These are phyloP conservation scores for Myocastor coypus DNA, from an alignment of 2,113 vertebrate genomes.

Conservation along the genomic window DNA sequence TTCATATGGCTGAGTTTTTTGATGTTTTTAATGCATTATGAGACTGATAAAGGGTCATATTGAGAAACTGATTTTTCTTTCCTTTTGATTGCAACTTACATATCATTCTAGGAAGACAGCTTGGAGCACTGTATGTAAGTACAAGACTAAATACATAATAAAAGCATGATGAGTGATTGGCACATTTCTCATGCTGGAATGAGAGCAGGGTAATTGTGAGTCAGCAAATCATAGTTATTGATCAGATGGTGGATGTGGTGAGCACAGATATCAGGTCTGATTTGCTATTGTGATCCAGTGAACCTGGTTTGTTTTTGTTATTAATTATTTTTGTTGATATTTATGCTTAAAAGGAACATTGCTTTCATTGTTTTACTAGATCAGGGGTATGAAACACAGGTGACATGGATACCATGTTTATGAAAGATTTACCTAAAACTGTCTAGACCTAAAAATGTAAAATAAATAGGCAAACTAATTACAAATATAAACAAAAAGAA, in stretches of 20 bases:
- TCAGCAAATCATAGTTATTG: constrained; percentile 51
- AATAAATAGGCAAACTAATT: not conserved
- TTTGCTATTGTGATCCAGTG: not conserved
- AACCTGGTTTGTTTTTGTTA: not conserved
- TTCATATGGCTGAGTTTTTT: not conserved
- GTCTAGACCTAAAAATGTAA: not conserved
- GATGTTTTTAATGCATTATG: not conserved
- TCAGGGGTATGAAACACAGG: not conserved
- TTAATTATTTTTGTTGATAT: constrained; percentile 33
- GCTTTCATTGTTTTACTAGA: not conserved
- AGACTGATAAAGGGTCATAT: not conserved
- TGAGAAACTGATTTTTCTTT: not conserved
- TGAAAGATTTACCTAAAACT: not conserved
- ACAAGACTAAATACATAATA: constrained; percentile 46
- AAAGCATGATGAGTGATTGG: constrained; percentile 4
- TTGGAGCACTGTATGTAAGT: constrained; percentile 7
- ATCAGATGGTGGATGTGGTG: not conserved
- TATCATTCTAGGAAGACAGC: not conserved
- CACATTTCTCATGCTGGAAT: constrained; percentile 1
- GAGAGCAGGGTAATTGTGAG: constrained; percentile 43
- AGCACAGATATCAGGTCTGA: constrained; percentile 19
- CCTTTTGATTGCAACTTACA: not conserved
- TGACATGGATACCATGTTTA: not conserved
- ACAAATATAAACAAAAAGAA: not conserved
- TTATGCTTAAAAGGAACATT: not conserved